phyloP scores from a whole-genome alignment of 92 coral and sea anemone genomes.

The Porites lobata region DNA sequence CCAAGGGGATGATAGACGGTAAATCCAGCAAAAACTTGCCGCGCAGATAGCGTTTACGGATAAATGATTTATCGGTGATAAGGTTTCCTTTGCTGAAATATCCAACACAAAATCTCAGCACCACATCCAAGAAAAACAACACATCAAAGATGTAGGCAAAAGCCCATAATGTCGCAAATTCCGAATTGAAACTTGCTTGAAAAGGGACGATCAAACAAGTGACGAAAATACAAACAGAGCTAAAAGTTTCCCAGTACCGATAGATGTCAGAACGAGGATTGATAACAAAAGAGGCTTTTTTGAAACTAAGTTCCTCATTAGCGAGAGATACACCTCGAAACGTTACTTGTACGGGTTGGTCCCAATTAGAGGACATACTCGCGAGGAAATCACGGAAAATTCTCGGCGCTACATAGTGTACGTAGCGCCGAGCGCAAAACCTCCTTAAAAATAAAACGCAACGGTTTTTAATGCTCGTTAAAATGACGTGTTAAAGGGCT shows the following conservation, averaged over 20 bases:
- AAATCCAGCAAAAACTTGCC: constrained; percentile 71
- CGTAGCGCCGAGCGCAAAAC: constrained; percentile 31
- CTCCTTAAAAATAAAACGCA: not conserved
- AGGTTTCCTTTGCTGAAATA: constrained; percentile 79
- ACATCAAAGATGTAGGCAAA: constrained; percentile 71
- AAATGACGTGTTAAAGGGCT: constrained; percentile 24
- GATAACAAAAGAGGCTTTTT: constrained; percentile 47
- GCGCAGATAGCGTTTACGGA: constrained; percentile 73
- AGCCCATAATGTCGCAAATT: constrained; percentile 55
- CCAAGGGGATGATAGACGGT: constrained; percentile 74
- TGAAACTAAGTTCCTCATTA: constrained; percentile 9
- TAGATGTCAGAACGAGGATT: constrained; percentile 76
- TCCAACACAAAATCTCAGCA: constrained; percentile 75
- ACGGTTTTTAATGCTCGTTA: constrained; percentile 15
- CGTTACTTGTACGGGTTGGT: constrained; percentile 74
- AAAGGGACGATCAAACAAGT: constrained; percentile 82
- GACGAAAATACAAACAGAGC: constrained; percentile 47
- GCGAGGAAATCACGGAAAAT: not conserved
- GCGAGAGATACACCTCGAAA: constrained; percentile 83
- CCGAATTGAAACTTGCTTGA: constrained; percentile 84
- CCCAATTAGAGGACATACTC: constrained; percentile 58
- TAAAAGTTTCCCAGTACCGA: constrained; percentile 77
- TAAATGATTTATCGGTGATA: constrained; percentile 66
- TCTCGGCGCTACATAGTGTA: constrained; percentile 12
- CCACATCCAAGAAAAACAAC: constrained; percentile 68